These are phyloP conservation scores for Gulo gulo DNA, from an alignment of 2,113 vertebrate species.

Conservation along the genomic window DNA sequence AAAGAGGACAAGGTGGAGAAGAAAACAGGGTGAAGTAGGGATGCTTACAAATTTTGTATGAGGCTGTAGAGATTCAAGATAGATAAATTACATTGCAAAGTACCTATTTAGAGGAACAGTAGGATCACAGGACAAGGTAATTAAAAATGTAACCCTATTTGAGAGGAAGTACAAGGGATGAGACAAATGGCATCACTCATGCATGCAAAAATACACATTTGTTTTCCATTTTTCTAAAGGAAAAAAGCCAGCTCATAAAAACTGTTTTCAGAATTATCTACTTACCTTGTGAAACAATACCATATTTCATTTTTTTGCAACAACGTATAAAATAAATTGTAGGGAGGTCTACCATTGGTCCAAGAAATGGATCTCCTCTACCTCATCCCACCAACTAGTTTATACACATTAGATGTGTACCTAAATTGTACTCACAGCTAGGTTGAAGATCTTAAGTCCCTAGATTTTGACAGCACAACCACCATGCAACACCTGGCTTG, in stretches of 20 bases:
- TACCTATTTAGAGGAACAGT: neutral
- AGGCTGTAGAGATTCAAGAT: neutral
- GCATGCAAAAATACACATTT: neutral
- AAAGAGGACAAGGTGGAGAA: neutral
- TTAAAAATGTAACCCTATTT: neutral
- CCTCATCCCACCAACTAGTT: neutral
- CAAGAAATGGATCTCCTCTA: neutral
- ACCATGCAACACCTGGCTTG: neutral
- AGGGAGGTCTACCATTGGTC: neutral
- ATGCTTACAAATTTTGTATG: neutral
- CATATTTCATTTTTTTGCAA: neutral
- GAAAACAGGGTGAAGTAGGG: neutral
- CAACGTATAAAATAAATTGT: neutral
- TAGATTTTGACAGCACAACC: neutral
- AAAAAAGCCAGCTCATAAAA: neutral
- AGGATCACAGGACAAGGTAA: neutral
- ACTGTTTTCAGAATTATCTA: neutral
- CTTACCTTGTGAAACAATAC: neutral
- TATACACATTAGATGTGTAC: neutral
- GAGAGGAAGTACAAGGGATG: neutral
- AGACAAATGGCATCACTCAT: neutral
- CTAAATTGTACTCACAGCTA: neutral
- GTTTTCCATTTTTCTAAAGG: neutral
- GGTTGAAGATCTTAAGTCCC: neutral
- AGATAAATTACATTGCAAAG: neutral